These are phyloP conservation scores for Thalpophila matura DNA, from an alignment of 2,888 invertebrate genomes.

Conservation along the genomic window DNA sequence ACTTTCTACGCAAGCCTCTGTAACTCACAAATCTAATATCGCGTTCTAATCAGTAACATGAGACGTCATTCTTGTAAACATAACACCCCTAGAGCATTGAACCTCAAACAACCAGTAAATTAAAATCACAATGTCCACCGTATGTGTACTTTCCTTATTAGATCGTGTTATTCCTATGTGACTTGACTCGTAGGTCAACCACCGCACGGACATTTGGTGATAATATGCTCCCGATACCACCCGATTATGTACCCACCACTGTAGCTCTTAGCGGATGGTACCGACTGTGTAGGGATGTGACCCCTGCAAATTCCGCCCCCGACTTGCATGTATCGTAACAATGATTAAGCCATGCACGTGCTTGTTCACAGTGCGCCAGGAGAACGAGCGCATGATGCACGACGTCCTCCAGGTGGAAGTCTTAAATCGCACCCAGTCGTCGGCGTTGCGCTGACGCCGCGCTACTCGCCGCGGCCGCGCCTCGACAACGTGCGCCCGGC, in stretches of 20 bases:
- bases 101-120: slow-evolving; percentile 57
- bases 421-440: slow-evolving; percentile 91
- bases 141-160: slow-evolving; percentile 60
- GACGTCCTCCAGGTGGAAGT: slow-evolving; percentile 93
- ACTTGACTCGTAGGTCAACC: slow-evolving; percentile 45
- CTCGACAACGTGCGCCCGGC: slow-evolving; percentile 86
- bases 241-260: slow-evolving; percentile 23
- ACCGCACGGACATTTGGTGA: slow-evolving; percentile 39
- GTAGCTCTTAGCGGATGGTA: slow-evolving; percentile 51
- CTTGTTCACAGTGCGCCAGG: slow-evolving; percentile 95
- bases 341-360: slow-evolving; percentile 78
- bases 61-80: slow-evolving; percentile 46
- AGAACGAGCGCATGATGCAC: slow-evolving; percentile 96
- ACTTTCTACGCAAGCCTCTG: slow-evolving; percentile 59
- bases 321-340: slow-evolving; percentile 51
- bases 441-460: slow-evolving; percentile 90
- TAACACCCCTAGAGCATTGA: slow-evolving; percentile 54
- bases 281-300: slow-evolving; percentile 51
- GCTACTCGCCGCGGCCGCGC: slow-evolving; percentile 88
- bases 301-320: slow-evolving; percentile 68
- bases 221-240: slow-evolving; percentile 25
- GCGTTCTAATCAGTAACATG: slow-evolving; percentile 54
- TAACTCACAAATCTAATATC: slow-evolving; percentile 62
- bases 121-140: slow-evolving; percentile 46
- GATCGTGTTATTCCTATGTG: slow-evolving; percentile 52